Evolutionary conservation across 1,140 invertebrate species (phyloP), one percentile per base, ranked within the genome.

Genomic region (Heliconius eleuchia): DNA sequence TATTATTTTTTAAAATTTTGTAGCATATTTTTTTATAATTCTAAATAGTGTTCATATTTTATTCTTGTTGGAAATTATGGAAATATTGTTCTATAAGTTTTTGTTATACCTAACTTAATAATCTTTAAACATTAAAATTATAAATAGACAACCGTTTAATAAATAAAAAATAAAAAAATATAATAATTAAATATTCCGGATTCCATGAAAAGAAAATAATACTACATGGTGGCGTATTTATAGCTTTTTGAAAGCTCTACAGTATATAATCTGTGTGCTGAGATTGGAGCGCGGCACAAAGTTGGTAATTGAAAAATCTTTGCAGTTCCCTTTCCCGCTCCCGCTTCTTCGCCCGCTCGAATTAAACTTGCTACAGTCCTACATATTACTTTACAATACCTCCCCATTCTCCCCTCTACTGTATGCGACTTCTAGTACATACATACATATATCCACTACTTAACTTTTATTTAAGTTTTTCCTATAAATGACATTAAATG

Each of bases 291-390:
- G 88, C 85, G 88, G 91, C 89, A 93, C 91, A 94, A 93, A 94
- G 91, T 94, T 94, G 89, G 91, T 94, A 94, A 94, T 94, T 94
- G 92, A 94, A 94, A 94, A 94, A 94, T 94, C 91, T 92, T 92
- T 92, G 90, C 89, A 91, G 84, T 88, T 79, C 84, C 84, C 73
- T 71, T 80, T 78, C 79, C 78, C 60, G 60, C 85, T 77, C 84
- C 84, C 74, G 72, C 80, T 78, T 78, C 78, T 83, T 84, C 80
- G 71, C 80, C 80, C 80, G 80, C 84, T 85, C 80, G 86, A 90
- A 88, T 89, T 86, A 89, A 89, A 90, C 84, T 89, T 83, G 82
- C 83, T 86, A 85, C 86, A 84, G 83, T 88, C 74, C 73, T 81
- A 84, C 81, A 84, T 82, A 83, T 80, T 79, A 83, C 85, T 82